Evolutionary conservation across 2,888 invertebrate genomes (phyloP), one percentile per base, ranked within the genome.

Genomic region (Folsomia manolachei): DNA sequence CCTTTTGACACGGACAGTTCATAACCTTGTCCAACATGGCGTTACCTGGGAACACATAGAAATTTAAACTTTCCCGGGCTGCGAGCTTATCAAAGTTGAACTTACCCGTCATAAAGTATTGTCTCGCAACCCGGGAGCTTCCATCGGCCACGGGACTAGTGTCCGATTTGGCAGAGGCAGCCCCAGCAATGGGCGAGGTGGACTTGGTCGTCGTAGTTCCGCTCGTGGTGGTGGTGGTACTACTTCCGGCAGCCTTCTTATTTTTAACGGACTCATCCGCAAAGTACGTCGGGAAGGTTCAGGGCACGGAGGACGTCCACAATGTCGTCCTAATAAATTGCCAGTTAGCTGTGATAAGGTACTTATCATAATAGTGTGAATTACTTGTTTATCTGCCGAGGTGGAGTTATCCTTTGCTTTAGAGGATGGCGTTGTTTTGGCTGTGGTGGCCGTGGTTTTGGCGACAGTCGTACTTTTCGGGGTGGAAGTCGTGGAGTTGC

Each of bases 1-100:
- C 81, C 66, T 80, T 80, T 73, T 80, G 79, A 71, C 81, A 81
- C 1, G 81, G 81, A 71, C 81, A 81, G 70, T 80, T 80, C 81
- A 81, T 81, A 64, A 81, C 79, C 72, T 80, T 80, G 71, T 81
- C 81, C 75, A 81, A 71, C 80, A 81, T 80, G 60, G 80, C 74
- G 61, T 81, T 81, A 19, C 81, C 78, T 0, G 14, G 14, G 39
- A 39, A 14, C 7, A 39, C n/a, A n/a, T n/a, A n/a, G n/a, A n/a
- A n/a, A n/a, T n/a, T n/a, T n/a, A n/a, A n/a, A n/a, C n/a, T n/a
- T n/a, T n/a, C n/a, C n/a, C n/a, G n/a, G n/a, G n/a, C n/a, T n/a
- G 39, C 39, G 39, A 39, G 14, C 14, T 39, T 39, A n/a, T n/a
- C n/a, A n/a, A n/a, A n/a, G n/a, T n/a, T n/a, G n/a, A n/a, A n/a